Base-by-base conservation (phyloP, 2,888 invertebrate species). In the Acleris emargana region DNA sequence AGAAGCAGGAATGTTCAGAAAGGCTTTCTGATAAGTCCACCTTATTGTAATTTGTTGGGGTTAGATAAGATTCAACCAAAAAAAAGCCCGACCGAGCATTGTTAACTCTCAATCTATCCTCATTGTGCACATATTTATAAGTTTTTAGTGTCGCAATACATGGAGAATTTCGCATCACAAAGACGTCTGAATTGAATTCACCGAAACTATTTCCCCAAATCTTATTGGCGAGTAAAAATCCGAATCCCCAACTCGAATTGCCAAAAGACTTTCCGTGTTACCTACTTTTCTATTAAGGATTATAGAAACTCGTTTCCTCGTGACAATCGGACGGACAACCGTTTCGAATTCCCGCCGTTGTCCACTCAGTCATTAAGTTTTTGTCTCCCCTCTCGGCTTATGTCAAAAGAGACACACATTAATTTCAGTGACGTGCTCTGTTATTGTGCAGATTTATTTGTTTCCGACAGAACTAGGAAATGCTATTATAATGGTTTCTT, bases 301-400 rank as follows among this genome's bases (percentile, higher is more conserved):
- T 84, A 81, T 76, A 77, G 74, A 73, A 77, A 77, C 72, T 78
- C 77, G 71, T 75, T 69, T 67, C 71, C 73, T 82, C 83, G 78
- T 79, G 83, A 82, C 86, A 86, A 82, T 85, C 82, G 75, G 76
- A 74, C 69, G 76, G 91, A 91, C 90, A 90, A 88, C 84, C 91
- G 88, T 90, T 82, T 83, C 91, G 81, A 91, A 92, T 91, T 87
- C 80, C 80, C 77, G 81, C 84, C 86, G 86, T 88, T 91, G 91
- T 91, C 91, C 91, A 90, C 89, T 89, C 49, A 89, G 91, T 91
- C 91, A 91, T 91, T 91, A 91, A 89, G 90, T 89, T 91, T 89
- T 91, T 89, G 89, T 91, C 85, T 87, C 80, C 80, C 78, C 84
- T 88, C 78, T 77, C 78, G 77, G 82, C 80, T 84, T 83, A 82